Percentiles rank a stretch among this genome's conserved stretches.
phyloP scores from a whole-genome alignment of 2,888 invertebrate genomes.

The Nemapogon koenigi region DNA sequence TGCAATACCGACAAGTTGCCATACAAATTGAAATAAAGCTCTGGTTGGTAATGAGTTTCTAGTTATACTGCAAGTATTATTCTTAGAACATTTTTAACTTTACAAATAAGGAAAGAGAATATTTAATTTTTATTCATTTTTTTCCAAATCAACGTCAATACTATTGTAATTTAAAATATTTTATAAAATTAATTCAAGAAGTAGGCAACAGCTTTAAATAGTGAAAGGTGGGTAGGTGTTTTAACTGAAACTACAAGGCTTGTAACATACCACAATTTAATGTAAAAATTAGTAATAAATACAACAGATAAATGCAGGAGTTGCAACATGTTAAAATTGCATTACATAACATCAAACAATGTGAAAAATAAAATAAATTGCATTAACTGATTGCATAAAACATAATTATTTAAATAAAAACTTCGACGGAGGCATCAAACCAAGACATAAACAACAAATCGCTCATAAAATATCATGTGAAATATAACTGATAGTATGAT shows the following conservation, averaged over 20 bases:
- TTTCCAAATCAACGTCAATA: too few species aligned
- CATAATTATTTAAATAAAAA: conserved; percentile 60
- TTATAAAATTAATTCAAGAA: too few species aligned
- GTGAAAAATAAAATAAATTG: conserved; percentile 63
- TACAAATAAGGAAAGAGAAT: too few species aligned
- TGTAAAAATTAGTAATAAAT: conserved; percentile 76
- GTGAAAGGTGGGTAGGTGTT: conserved; percentile 37
- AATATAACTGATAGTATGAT: conserved; percentile 59
- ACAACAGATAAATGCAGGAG: conserved; percentile 72
- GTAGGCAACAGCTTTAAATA: conserved; percentile 25
- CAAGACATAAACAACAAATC: conserved; percentile 60
- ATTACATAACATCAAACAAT: conserved; percentile 67
- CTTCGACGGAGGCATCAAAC: conserved; percentile 63
- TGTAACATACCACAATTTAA: conserved; percentile 76
- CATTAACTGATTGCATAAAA: conserved; percentile 65
- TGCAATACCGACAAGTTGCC: too few species aligned
- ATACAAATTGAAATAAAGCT: too few species aligned
- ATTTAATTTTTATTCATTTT: too few species aligned
- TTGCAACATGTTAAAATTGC: conserved; percentile 67
- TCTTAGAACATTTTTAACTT: too few species aligned
- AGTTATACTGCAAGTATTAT: too few species aligned
- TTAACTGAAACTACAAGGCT: conserved; percentile 62
- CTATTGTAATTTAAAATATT: too few species aligned
- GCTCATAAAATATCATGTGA: conserved; percentile 60
- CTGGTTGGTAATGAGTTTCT: too few species aligned